phyloP scores from a whole-genome alignment of 2,888 invertebrate genomes.

The Homarus gammarus region DNA sequence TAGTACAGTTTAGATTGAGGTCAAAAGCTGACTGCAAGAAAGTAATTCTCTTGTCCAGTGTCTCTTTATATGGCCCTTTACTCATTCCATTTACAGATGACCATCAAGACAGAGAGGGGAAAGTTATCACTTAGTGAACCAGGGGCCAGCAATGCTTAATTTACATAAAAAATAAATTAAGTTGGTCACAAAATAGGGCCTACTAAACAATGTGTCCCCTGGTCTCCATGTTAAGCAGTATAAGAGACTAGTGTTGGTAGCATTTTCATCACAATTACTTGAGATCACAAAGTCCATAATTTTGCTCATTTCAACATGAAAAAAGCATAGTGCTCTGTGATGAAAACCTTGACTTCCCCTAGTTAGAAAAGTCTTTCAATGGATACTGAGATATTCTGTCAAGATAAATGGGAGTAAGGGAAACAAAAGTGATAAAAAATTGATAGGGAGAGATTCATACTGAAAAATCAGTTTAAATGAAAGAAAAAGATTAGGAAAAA shows the following conservation, averaged over 20 bases:
- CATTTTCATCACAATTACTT: conserved; percentile 72
- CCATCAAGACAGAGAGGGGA: conserved; percentile 74
- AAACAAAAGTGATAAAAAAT: conserved; percentile 36
- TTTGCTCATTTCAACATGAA: too few species aligned
- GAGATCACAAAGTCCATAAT: conserved; percentile 37
- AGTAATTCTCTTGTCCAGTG: conserved; percentile 67
- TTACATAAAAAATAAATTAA: conserved; percentile 51
- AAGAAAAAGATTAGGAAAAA: conserved; percentile 20
- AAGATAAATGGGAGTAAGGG: conserved; percentile 31
- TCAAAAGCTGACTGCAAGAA: conserved; percentile 58
- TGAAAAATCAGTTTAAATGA: conserved; percentile 28
- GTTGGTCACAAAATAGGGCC: conserved; percentile 69
- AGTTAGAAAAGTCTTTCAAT: conserved; percentile 74
- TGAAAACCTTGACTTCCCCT: conserved; percentile 75
- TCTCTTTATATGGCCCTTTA: conserved; percentile 67
- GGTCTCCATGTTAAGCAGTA: conserved; percentile 71
- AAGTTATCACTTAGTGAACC: conserved; percentile 74
- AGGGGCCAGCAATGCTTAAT: conserved; percentile 76
- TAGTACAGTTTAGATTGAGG: conserved; percentile 66
- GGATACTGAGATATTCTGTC: conserved; percentile 73
- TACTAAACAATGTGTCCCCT: conserved; percentile 70
- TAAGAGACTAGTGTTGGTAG: conserved; percentile 73
- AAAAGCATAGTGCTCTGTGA: conserved; percentile 46
- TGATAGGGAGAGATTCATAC: conserved; percentile 19
- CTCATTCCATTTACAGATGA: conserved; percentile 60